Conservation (phyloP, 2,797 vertebrate genomes). For the Esox lucius region DNA sequence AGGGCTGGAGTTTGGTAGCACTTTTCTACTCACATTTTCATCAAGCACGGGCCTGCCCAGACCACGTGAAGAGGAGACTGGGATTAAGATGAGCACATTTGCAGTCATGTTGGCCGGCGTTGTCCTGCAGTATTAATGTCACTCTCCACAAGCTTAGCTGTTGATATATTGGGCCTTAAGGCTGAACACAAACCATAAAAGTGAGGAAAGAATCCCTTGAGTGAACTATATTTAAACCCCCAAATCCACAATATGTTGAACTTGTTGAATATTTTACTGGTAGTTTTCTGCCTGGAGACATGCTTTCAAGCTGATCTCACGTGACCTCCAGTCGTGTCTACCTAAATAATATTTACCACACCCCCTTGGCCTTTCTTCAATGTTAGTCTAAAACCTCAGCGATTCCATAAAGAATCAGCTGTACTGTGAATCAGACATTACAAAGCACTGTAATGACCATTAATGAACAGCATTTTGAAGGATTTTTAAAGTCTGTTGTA, state of each 20-base stretch:
- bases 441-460: neutral
- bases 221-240: conserved; percentile 54
- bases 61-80: conserved; percentile 59
- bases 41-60: conserved; percentile 60
- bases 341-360: conserved; percentile 27
- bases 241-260: conserved; percentile 51
- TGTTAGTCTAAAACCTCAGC: conserved; percentile 18
- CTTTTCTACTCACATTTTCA: conserved; percentile 65
- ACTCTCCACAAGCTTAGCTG: conserved; percentile 61
- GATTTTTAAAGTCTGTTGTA: neutral
- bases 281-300: conserved; percentile 52
- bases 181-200: conserved; percentile 56
- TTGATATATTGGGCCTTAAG: conserved; percentile 59
- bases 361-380: conserved; percentile 13
- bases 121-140: conserved; percentile 71
- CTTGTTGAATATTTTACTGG: conserved; percentile 65
- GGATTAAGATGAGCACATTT: conserved; percentile 73
- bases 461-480: neutral
- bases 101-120: conserved; percentile 59
- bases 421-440: neutral
- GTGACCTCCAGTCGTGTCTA: conserved; percentile 38
- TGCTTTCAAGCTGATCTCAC: conserved; percentile 56
- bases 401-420: neutral
- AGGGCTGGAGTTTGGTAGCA: conserved; percentile 64
- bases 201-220: conserved; percentile 47